Conservation (phyloP, 2,888 invertebrate species). For the Alitta virens region DNA sequence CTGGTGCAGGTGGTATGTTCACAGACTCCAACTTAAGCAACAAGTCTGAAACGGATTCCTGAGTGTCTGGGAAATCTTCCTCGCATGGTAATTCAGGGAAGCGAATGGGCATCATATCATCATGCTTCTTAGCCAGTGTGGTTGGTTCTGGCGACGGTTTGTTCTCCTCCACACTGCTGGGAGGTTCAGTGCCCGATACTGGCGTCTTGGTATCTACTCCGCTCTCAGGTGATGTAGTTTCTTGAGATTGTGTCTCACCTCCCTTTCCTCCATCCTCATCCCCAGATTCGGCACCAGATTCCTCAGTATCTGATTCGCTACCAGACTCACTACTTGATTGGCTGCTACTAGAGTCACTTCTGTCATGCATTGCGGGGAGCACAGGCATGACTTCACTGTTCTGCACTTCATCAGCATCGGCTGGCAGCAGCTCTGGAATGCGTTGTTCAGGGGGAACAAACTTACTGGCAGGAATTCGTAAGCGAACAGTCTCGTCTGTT, state of each 20-base stretch:
- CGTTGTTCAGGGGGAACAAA: not conserved
- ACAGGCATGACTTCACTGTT: no score
- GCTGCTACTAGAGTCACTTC: not conserved
- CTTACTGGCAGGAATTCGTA: not conserved
- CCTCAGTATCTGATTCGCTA: not conserved
- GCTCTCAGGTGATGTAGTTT: not conserved
- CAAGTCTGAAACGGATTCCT: slow-evolving; percentile 16
- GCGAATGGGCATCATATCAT: slow-evolving; percentile 3
- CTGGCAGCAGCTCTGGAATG: no score
- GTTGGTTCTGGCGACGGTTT: slow-evolving; percentile 2
- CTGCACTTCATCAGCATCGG: no score
- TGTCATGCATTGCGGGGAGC: no score
- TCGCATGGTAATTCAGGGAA: slow-evolving; percentile 15
- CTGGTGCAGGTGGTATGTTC: not conserved
- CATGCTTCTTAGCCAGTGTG: not conserved
- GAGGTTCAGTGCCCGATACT: not conserved
- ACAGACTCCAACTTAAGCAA: slow-evolving; percentile 4
- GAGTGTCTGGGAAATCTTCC: slow-evolving; percentile 14
- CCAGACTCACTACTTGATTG: slow-evolving; percentile 1
- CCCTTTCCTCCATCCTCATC: not conserved
- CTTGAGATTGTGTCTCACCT: not conserved
- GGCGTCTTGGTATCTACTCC: slow-evolving; percentile 1
- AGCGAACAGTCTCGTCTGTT: not conserved
- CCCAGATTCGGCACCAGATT: not conserved
- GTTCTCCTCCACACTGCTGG: slow-evolving; percentile 3